Conservation (phyloP, 2,113 vertebrate species). For the Hirundichthys speculiger region DNA sequence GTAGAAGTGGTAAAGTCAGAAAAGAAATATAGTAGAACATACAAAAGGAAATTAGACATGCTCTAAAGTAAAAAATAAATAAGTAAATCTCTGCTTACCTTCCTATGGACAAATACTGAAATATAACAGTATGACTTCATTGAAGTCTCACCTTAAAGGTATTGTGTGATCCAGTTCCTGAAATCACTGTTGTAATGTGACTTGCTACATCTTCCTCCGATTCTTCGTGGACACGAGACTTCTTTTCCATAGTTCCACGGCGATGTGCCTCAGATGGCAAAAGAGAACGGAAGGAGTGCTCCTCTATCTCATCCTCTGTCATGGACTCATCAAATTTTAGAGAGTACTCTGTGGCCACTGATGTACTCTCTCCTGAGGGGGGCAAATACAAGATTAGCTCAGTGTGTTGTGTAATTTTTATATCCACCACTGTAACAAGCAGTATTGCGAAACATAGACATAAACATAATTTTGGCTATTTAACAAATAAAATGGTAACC, state of each 20-base stretch:
- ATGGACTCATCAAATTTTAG: constrained; percentile 94
- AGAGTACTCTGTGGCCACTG: constrained; percentile 90
- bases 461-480: too few relatives aligned
- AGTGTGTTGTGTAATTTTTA: background rate
- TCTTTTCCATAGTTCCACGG: constrained; percentile 90
- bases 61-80: background rate
- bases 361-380: constrained; percentile 84
- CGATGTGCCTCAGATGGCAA: constrained; percentile 94
- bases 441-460: too few relatives aligned
- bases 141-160: constrained; percentile 81
- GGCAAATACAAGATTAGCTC: background rate
- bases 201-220: constrained; percentile 87
- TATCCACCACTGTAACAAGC: too few relatives aligned
- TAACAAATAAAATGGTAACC: too few relatives aligned
- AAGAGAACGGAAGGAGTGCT: constrained; percentile 93
- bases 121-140: background rate
- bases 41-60: too few relatives aligned
- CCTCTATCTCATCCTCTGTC: constrained; percentile 96
- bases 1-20: background rate
- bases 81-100: background rate
- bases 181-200: constrained; percentile 73
- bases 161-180: constrained; percentile 38
- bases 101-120: background rate
- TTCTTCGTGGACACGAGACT: constrained; percentile 83
- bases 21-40: background rate